phyloP scores from a whole-genome alignment of 2,113 vertebrate genomes.

The Apaloderma vittatum region DNA sequence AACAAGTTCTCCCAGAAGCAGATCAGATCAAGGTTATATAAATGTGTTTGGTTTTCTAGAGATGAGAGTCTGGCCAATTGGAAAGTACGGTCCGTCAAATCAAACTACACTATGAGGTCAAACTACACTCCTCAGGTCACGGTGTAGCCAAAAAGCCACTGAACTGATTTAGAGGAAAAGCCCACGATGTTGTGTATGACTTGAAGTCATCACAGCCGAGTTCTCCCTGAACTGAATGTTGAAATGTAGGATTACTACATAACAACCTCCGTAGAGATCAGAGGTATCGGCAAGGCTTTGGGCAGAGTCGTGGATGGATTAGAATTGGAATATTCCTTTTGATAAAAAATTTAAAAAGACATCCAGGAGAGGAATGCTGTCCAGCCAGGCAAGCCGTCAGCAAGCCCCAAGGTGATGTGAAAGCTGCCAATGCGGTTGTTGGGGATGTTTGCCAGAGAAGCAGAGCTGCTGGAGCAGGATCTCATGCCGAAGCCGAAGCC shows the following conservation, averaged over 20 bases:
- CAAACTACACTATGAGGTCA: not conserved
- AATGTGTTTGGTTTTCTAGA: not conserved
- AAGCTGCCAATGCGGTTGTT: not conserved
- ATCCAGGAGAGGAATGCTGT: not conserved
- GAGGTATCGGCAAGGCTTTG: not conserved
- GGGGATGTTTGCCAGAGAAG: slow-evolving; percentile 10
- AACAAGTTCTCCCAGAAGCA: not conserved
- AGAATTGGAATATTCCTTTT: not conserved
- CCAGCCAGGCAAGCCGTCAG: not conserved
- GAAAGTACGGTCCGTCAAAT: slow-evolving; percentile 1
- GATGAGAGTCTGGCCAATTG: not conserved
- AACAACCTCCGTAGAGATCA: not conserved
- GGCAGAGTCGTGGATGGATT: not conserved
- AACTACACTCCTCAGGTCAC: not conserved
- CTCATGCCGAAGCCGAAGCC: not conserved
- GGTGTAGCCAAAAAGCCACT: not conserved
- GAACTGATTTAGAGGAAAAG: not conserved
- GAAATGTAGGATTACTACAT: not conserved
- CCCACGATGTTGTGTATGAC: not conserved
- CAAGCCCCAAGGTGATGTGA: not conserved
- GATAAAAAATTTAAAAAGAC: not conserved
- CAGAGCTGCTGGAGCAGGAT: not conserved
- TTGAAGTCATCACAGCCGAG: not conserved
- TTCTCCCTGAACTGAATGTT: not conserved
- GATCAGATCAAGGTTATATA: not conserved